Evolutionary conservation across 2,113 vertebrate species (phyloP).

Genomic region (Heterotis niloticus): DNA sequence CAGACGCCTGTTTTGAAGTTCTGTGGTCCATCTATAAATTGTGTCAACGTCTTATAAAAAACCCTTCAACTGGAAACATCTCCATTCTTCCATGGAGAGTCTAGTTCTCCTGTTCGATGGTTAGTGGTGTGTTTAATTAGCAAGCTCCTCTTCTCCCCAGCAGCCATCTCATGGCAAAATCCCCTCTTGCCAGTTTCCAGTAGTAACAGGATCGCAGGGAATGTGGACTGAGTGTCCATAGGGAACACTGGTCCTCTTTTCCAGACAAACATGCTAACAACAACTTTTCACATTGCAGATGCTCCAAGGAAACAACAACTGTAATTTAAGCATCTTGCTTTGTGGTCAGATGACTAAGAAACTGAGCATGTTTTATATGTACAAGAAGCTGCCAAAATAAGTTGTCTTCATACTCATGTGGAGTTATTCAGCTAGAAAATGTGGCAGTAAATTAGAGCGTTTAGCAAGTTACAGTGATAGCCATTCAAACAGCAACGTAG

Average conservation of each 20-base stretch:
- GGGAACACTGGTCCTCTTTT: not conserved
- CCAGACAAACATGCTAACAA: not conserved
- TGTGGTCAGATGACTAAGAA: not conserved
- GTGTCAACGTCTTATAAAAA: slow-evolving; percentile 13
- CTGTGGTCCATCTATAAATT: slow-evolving; percentile 14
- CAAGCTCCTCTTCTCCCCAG: not conserved
- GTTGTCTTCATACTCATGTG: too few relatives aligned
- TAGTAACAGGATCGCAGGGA: slow-evolving; percentile 12
- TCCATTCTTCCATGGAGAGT: slow-evolving; percentile 15
- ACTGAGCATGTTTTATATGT: not conserved
- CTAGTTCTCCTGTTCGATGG: slow-evolving; percentile 23
- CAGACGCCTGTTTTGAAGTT: slow-evolving; percentile 14
- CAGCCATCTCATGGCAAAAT: not conserved
- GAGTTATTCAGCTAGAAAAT: not conserved
- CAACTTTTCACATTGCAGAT: not conserved
- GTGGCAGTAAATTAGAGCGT: too few relatives aligned
- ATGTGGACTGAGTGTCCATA: not conserved
- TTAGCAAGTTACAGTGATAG: too few relatives aligned
- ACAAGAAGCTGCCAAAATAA: too few relatives aligned
- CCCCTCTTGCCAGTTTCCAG: slow-evolving; percentile 24
- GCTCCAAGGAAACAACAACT: not conserved
- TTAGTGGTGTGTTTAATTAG: slow-evolving; percentile 26
- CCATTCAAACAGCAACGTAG: too few relatives aligned
- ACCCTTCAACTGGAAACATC: slow-evolving; percentile 9
- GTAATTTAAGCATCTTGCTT: not conserved